Base-by-base conservation (phyloP, 2,797 vertebrate species). In the Emydoidea blandingii region DNA sequence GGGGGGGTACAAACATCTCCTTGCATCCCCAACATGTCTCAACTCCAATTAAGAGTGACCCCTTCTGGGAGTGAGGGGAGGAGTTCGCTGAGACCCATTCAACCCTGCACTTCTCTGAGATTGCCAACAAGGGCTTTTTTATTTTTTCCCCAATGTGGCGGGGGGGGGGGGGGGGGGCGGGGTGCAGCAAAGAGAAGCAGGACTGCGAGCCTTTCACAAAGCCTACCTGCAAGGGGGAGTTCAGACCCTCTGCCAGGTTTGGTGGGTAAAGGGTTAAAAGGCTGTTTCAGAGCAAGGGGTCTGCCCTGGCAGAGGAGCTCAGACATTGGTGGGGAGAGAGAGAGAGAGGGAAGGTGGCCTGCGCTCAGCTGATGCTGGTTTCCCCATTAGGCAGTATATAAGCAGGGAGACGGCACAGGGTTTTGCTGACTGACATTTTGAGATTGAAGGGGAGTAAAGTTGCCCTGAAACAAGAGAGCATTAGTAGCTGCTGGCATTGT, bases 181-280 rank as follows among this genome's bases (percentile, higher is more conserved):
- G n/a, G n/a, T n/a, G 44, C 41, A 2, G 4, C 44, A 10, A 49
- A 78, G 27, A 78, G 25, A 47, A 72, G n/a, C 44, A 31, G 44
- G 44, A 27, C 25, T 18, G 8, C 1, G 27, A 31, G 44, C 4
- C 25, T 49, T 31, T 49, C 44, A 78, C 15, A 27, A 25, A 47
- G 25, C 14, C 74, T 27, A 47, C 14, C 74, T 76, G 44, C 44
- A 29, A 47, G 7, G 25, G 72, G 72, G 44, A 27, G 41, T 94
- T 84, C 76, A 91, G 91, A 94, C 88, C 91, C 34, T 83, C 93
- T 90, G 86, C 91, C 44, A 49, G 27, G 44, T 96, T 95, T 96
- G 87, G 94, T 87, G 95, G 95, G 92, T 87, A 78, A 56, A 95
- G 96, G 92, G 93, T 96, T 97, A 96, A 96, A 94, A 88, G 90